Evolutionary conservation across 2,888 invertebrate genomes (phyloP).

Genomic region (Bruchidius siliquastri): DNA sequence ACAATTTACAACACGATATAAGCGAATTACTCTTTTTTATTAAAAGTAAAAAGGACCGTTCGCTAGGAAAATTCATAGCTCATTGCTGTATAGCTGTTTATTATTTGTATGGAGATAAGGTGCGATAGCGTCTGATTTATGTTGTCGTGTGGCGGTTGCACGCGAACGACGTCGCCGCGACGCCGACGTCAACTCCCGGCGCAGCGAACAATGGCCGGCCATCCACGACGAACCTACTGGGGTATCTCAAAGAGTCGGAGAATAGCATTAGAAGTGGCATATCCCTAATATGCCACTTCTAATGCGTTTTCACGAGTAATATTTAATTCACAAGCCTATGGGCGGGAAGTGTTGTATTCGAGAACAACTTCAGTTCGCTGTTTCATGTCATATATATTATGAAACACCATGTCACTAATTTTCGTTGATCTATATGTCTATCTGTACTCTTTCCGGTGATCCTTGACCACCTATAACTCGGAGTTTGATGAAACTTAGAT

Average conservation of each 20-base stretch:
- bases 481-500: too few species aligned
- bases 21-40: slow-evolving; percentile 36
- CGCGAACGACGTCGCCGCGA: slow-evolving; percentile 10
- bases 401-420: too few species aligned
- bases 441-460: too few species aligned
- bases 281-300: too few species aligned
- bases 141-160: slow-evolving; percentile 17
- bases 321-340: too few species aligned
- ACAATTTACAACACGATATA: slow-evolving; percentile 45
- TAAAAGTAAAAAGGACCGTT: slow-evolving; percentile 9
- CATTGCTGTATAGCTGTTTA: slow-evolving; percentile 42
- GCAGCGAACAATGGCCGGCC: background rate
- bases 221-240: background rate
- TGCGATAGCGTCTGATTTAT: slow-evolving; percentile 38
- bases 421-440: too few species aligned
- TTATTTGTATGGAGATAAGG: slow-evolving; percentile 45
- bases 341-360: too few species aligned
- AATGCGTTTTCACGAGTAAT: too few species aligned
- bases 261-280: background rate
- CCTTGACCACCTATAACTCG: too few species aligned
- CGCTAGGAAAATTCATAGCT: slow-evolving; percentile 37
- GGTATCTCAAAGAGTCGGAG: background rate
- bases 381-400: too few species aligned
- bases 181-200: slow-evolving; percentile 13
- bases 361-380: too few species aligned